These are phyloP conservation scores for Papilio elwesi DNA, from an alignment of 2,888 invertebrate genomes.

Conservation along the genomic window DNA sequence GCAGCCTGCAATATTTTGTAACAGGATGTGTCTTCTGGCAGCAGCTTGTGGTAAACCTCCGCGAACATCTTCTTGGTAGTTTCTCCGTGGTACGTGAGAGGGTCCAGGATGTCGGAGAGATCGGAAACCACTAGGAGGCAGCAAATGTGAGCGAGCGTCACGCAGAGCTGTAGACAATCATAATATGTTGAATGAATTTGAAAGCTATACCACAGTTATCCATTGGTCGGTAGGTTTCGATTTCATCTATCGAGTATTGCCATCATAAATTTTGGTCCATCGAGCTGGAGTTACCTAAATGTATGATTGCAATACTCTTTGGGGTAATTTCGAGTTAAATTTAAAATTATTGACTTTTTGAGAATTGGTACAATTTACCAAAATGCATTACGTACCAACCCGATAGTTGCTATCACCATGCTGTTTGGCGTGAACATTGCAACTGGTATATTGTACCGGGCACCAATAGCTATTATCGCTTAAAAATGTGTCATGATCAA, in stretches of 20 bases:
- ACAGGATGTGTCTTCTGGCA: slow-evolving; percentile 75
- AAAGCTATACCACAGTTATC: neutral
- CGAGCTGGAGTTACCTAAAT: neutral
- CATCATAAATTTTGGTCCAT: neutral
- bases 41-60: slow-evolving; percentile 70
- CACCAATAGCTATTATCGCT: no score
- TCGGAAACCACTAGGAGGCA: slow-evolving; percentile 85
- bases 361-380: no score
- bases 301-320: no score
- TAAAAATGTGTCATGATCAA: no score
- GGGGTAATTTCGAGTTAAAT: no score
- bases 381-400: no score
- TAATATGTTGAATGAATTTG: neutral
- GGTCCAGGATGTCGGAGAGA: slow-evolving; percentile 79
- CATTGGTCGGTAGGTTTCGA: no score
- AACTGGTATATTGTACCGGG: no score
- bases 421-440: no score
- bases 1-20: slow-evolving; percentile 75
- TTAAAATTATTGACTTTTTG: no score
- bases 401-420: no score
- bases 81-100: slow-evolving; percentile 77
- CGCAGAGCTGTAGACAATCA: slow-evolving; percentile 85
- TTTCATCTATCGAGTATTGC: no score
- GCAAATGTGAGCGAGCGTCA: slow-evolving; percentile 89
- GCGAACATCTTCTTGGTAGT: slow-evolving; percentile 68